Evolutionary conservation across 2,888 invertebrate genomes (phyloP), one percentile per base, ranked within the genome.

Genomic region (Temnothorax unifasciatus): DNA sequence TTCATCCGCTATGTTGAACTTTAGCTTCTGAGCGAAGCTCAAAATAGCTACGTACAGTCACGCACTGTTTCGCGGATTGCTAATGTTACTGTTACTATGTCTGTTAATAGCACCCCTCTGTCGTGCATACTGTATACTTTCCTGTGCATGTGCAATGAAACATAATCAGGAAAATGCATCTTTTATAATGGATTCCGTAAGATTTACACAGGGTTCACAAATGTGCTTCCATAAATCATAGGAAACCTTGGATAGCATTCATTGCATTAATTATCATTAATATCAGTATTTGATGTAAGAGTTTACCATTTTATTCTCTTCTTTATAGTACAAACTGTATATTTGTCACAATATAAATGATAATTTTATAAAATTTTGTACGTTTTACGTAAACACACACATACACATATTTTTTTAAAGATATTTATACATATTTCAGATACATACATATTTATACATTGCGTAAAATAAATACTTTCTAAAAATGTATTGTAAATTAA

Each of bases 1-100:
- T 85, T 85, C 63, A 77, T 77, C 77, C 71, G 47, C 61, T 47
- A 34, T 83, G 85, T 74, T 83, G 83, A 85, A 85, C 83, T 85
- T 83, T 77, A 73, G 71, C 73, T 63, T 34, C 66, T 34, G 61
- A 66, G 83, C 44, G 52, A 69, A 79, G 82, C 84, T 84, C 54
- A 52, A 82, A 84, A 84, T 84, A 84, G 57, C 71, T 54, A 73
- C 61, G 47, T 52, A 41, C 61, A 68, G 68, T 81, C 82, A 84
- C 79, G 81, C 63, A 68, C 66, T 47, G 77, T 68, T 79, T 68
- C 83, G 47, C 59, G 52, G n/a, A 63, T 44, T 71, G 64, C 81
- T 84, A 84, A 71, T 81, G 81, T 66, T 83, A 47, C 75, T 52
- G 68, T 68, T 57, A 52, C 59, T 71, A 59, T 25, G 38, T 71